Base-by-base conservation (phyloP, 1,140 invertebrate genomes). In the Thaumetopoea pityocampa region DNA sequence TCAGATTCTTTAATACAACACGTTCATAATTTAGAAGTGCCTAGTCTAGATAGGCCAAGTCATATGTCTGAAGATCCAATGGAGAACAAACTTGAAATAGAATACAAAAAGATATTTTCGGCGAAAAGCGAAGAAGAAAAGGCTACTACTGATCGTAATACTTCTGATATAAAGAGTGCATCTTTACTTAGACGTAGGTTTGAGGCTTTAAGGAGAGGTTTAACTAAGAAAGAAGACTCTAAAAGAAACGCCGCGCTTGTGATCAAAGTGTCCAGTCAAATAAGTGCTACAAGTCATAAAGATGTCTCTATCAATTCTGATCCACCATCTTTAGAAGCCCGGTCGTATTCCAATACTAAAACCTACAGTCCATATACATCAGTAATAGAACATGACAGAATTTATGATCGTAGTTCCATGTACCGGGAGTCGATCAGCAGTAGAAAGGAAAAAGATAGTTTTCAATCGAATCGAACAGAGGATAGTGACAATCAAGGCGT, bases 1-100 rank as follows among this genome's bases (percentile, higher is more conserved):
- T 74, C 72, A 5, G 68, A 76, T 61, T 76, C 73, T 3, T 48
- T 73, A 9, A 52, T 73, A 3, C 67, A 80, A 59, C 71, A 67
- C 29, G 55, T 81, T 4, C 61, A 78, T 30, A 65, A 81, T 49
- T 58, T 81, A 35, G 77, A 81, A 38, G 51, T 54, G 14, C 57
- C 69, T 8, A 68, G 59, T 27, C 40, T 50, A 6, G 55, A 67
- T 8, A 60, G 54, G 16, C 38, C 44, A 20, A 66, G 58, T 30
- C 53, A 34, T 15, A 36, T 30, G 2, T 64, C 59, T 2, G 32
- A 59, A 15, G 60, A 68, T 44, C 49, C 54, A 3, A 71, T 72
- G 43, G 69, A 76, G 37, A 70, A 76, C 40, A 69, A 70, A 35
- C 14, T 76, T 10, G 71, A 78, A 53, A 61, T 45, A 30, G 72